A percentile compares a stretch with the other conserved stretches of the same genome.
phyloP scores from a whole-genome alignment of 2,888 invertebrate species.

The Spisula subtruncata region DNA sequence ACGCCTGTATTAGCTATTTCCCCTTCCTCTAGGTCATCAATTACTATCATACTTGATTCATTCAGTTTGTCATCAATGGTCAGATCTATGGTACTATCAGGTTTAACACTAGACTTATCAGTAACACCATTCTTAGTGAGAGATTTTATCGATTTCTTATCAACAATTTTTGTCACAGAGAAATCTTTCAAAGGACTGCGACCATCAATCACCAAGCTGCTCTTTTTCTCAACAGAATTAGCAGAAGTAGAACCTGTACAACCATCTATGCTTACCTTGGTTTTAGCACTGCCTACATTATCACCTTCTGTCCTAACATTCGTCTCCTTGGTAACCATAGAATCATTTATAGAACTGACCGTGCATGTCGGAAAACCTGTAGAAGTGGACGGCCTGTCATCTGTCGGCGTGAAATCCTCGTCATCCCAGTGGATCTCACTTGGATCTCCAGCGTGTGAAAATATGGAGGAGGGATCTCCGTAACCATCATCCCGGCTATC shows the following conservation, averaged over 20 bases:
- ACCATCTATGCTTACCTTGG: neutral
- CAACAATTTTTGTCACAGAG: no score
- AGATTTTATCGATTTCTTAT: no score
- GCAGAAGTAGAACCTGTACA: no score
- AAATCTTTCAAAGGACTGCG: neutral
- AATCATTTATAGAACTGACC: neutral
- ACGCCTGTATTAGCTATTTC: no score
- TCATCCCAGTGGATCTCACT: neutral
- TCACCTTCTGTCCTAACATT: neutral
- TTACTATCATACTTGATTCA: no score
- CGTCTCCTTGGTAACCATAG: neutral
- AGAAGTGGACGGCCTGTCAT: neutral
- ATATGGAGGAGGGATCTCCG: conserved; percentile 32
- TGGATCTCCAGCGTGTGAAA: conserved; percentile 35
- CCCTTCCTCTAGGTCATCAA: neutral
- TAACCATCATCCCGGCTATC: conserved; percentile 4
- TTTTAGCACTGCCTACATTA: neutral
- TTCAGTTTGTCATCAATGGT: no score
- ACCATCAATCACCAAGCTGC: neutral
- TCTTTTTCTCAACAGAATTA: neutral
- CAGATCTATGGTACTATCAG: no score
- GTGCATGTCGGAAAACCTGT: neutral
- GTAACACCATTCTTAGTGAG: no score
- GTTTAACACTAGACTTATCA: no score
- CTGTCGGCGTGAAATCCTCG: no score